Percentiles rank a stretch among this genome's conserved stretches.
Conservation (phyloP, 2,888 invertebrate genomes). For the Notodonta ziczac region DNA sequence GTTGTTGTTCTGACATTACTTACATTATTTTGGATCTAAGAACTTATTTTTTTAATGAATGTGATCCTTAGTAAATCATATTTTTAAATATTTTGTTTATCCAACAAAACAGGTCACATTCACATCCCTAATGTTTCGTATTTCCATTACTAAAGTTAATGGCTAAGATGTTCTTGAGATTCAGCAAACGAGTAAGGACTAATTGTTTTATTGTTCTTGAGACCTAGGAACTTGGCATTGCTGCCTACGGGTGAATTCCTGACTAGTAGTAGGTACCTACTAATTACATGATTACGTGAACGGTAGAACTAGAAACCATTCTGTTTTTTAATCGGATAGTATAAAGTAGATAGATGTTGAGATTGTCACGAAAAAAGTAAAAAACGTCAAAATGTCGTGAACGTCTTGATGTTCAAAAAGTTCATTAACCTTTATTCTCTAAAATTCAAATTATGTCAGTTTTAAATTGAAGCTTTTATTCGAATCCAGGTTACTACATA, state of each 20-base stretch:
- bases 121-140: constrained; percentile 16
- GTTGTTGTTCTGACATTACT: too few relatives aligned
- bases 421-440: neutral
- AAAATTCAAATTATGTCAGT: neutral
- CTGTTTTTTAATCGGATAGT: neutral
- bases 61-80: too few relatives aligned
- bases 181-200: constrained; percentile 20
- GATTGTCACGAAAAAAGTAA: too few relatives aligned
- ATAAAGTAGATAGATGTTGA: too few relatives aligned
- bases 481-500: constrained; percentile 11
- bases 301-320: neutral
- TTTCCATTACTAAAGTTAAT: constrained; percentile 31
- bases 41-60: too few relatives aligned
- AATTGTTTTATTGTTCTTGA: constrained; percentile 35
- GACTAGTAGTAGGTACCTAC: neutral
- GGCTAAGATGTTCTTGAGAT: constrained; percentile 58
- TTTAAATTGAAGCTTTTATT: neutral
- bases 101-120: too few relatives aligned
- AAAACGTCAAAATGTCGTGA: too few relatives aligned
- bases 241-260: constrained; percentile 44
- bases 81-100: too few relatives aligned
- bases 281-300: neutral
- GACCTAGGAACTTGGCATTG: constrained; percentile 46
- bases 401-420: neutral
- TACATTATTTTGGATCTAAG: too few relatives aligned